Evolutionary conservation across 1,140 invertebrate genomes (phyloP), one percentile per base, ranked within the genome.

Genomic region (Apolygus lucorum): DNA sequence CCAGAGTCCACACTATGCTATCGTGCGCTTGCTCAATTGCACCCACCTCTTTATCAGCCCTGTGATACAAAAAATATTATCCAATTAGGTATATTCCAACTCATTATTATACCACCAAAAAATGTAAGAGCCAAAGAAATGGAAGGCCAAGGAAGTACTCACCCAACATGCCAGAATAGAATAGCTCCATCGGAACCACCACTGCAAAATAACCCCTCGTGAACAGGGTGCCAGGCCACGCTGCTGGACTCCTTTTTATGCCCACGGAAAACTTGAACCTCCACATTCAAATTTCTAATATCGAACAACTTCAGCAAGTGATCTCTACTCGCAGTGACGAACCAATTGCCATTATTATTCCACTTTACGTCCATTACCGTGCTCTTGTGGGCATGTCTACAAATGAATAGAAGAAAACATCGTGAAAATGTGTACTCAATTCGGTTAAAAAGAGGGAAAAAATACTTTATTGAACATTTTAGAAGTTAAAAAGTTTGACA

Each of bases 301-400:
- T 99, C 98, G 82, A 99, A 99, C 29, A 99, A 80, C 80, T 99
- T 99, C 1, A 99, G 83, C 52, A 99, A 82, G 83, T 99, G 96
- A 82, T 99, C 98, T 70, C 98, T 83, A 11, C 96, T 98, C 0
- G 95, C 96, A 13, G 96, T 99, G n/a, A 99, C 87, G 42, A 99
- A 79, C 97, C 98, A 99, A 79, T 99, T 99, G 1, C 98, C 98
- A 84, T 99, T 99, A 66, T 90, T 87, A 81, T 99, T 99, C 96
- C 97, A 99, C 79, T 96, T 93, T 1, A 99, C 84, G 78, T 99
- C 95, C 93, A 98, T 99, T 0, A 99, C 97, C 2, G 98, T 99
- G 63, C 92, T 96, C 80, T 99, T 99, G 81, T 99, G 98, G 21
- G 96, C 96, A 82, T 99, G 96, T 62, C 91, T 93, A 74, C n/a